Conservation (phyloP, 92 coral and sea anemone genomes). For the Zoanthus solanderi region DNA sequence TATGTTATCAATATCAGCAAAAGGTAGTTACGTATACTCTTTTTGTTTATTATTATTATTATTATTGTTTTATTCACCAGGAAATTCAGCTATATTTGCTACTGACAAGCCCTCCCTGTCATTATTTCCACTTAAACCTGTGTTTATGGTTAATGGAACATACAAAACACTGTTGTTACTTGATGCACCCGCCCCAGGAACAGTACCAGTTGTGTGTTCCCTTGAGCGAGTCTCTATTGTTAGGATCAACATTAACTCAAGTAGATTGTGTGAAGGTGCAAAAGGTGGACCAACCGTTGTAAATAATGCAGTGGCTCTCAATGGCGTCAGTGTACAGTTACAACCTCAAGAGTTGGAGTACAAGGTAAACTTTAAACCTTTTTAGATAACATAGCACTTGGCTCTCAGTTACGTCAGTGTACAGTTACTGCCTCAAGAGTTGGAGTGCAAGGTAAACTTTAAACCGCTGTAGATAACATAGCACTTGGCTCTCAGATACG, state of each 20-base stretch:
- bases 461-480: too few species aligned
- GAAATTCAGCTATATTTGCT: slow-evolving; percentile 19
- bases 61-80: background rate
- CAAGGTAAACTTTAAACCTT: slow-evolving; percentile 23
- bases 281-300: slow-evolving; percentile 14
- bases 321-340: background rate
- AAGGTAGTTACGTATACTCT: too few species aligned
- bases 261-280: slow-evolving; percentile 13
- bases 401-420: too few species aligned
- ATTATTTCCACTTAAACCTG: background rate
- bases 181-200: slow-evolving; percentile 14
- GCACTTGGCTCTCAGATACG: too few species aligned
- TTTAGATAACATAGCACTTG: background rate
- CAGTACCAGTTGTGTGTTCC: slow-evolving; percentile 19
- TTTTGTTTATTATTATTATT: too few species aligned
- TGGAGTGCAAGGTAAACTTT: too few species aligned
- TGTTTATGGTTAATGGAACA: slow-evolving; percentile 25
- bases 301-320: background rate
- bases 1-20: too few species aligned
- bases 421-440: too few species aligned
- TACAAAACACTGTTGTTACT: slow-evolving; percentile 17
- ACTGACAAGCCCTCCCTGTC: slow-evolving; percentile 32
- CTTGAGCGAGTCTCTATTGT: slow-evolving; percentile 6
- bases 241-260: background rate
- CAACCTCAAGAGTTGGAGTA: slow-evolving; percentile 24